phyloP scores from a whole-genome alignment of 2,797 vertebrate species.

The Eulemur coronatus region DNA sequence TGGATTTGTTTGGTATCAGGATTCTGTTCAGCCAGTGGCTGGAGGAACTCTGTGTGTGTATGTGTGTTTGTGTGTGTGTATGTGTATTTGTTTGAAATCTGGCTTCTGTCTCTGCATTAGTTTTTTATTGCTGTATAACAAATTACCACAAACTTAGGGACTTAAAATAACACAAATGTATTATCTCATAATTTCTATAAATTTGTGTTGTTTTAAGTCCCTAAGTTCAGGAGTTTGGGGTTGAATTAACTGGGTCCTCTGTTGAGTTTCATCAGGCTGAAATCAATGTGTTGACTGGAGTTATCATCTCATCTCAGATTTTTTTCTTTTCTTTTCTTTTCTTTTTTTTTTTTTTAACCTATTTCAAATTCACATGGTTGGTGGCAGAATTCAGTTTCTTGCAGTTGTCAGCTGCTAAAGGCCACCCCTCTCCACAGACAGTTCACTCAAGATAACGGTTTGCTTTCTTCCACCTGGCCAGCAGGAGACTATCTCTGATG shows the following conservation, averaged over 20 bases:
- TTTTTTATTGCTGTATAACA: background rate
- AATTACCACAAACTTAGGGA: background rate
- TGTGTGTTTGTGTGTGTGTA: background rate
- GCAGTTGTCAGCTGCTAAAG: background rate
- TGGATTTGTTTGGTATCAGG: background rate
- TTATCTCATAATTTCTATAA: background rate
- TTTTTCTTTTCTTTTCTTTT: background rate
- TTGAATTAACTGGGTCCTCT: background rate
- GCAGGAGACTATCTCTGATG: background rate
- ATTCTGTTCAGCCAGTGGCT: background rate
- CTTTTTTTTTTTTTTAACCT: background rate
- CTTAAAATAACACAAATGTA: background rate
- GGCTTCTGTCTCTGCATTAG: background rate
- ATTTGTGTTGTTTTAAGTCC: too few species aligned
- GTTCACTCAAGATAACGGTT: background rate
- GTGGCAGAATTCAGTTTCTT: background rate
- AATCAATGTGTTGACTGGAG: background rate
- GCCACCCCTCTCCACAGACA: background rate
- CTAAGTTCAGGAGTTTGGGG: background rate
- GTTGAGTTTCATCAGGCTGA: background rate
- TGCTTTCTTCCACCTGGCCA: background rate
- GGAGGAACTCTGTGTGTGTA: background rate
- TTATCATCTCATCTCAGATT: background rate
- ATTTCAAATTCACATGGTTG: background rate
- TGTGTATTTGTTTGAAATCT: background rate